Base-by-base conservation (phyloP, 1,140 invertebrate genomes). In the Atopsyche davidsoni region DNA sequence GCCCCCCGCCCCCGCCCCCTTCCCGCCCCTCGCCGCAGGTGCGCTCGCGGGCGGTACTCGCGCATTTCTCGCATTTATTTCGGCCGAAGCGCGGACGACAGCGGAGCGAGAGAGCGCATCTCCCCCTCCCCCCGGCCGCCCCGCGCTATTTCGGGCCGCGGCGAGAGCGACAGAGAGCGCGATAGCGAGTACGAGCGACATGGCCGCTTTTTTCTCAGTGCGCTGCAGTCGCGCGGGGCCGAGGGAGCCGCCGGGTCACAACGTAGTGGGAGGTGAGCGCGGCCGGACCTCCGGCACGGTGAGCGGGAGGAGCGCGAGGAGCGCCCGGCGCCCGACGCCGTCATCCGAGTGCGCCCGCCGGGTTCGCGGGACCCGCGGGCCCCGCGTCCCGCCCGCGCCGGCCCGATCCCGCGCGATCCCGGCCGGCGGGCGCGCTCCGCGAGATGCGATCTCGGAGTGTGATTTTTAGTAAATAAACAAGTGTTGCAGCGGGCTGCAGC, bases 361-460 rank as follows among this genome's bases (percentile, higher is more conserved):
- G 7, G 4, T 28, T 24, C 13, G 14, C 31, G 28, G 59, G 60
- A 62, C 48, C 59, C 60, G 55, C 59, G 58, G 60, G 60, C 58
- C 62, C 63, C 60, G 51, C 17, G 16, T 25, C 22, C 46, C 36
- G 51, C 55, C 36, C 49, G 55, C 32, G 45, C 41, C 36, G 38
- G 35, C 18, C 14, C 43, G 23, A 43, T 19, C 17, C 39, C 34
- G 64, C 61, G 63, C 61, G 62, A 63, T 63, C 65, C 52, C 55
- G 59, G 38, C 59, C 63, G 58, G 62, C 63, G 59, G 51, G 18
- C 10, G 22, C 44, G 31, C 16, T 9, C 16, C 62, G 64, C 63
- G 62, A 62, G n/a, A n/a, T n/a, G n/a, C n/a, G n/a, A n/a, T n/a
- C n/a, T n/a, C n/a, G n/a, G n/a, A n/a, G n/a, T n/a, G n/a, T n/a